Percentiles rank a stretch among this genome's conserved stretches.
phyloP scores from a whole-genome alignment of 1,140 invertebrate species.

The Halesus radiatus region DNA sequence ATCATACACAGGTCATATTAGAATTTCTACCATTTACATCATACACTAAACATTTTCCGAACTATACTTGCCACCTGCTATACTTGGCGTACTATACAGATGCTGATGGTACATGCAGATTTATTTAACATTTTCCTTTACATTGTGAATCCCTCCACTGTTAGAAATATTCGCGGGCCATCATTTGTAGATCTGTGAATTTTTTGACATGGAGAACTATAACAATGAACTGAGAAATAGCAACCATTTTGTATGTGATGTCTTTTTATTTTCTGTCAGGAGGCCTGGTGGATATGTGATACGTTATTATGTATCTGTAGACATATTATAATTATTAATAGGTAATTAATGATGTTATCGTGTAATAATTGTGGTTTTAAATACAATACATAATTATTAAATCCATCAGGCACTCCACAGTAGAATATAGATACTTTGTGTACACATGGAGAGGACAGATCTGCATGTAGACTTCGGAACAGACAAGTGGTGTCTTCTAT shows the following conservation, averaged over 20 bases:
- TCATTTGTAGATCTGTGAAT: no score
- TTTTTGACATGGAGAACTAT: no score
- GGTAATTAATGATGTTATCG: no score
- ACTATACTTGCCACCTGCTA: conserved; percentile 10
- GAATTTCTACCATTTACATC: background rate
- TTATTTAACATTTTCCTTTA: background rate
- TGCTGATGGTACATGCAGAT: conserved; percentile 1
- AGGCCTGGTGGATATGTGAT: no score
- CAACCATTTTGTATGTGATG: no score
- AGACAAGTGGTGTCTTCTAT: conserved; percentile 57
- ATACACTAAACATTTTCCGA: conserved; percentile 46
- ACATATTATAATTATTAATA: no score
- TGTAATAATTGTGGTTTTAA: no score
- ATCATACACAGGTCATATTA: conserved; percentile 11
- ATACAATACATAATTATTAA: background rate
- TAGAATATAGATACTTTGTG: background rate
- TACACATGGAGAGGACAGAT: background rate
- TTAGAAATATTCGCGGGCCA: no score
- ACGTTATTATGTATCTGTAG: no score
- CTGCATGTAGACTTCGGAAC: conserved; percentile 4
- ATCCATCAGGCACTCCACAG: background rate
- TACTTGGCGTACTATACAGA: background rate
- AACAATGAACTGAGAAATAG: no score
- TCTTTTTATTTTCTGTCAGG: no score
- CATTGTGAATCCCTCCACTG: background rate